Base-by-base conservation (phyloP, 2,797 vertebrate species). In the Mionectes olivaceus region DNA sequence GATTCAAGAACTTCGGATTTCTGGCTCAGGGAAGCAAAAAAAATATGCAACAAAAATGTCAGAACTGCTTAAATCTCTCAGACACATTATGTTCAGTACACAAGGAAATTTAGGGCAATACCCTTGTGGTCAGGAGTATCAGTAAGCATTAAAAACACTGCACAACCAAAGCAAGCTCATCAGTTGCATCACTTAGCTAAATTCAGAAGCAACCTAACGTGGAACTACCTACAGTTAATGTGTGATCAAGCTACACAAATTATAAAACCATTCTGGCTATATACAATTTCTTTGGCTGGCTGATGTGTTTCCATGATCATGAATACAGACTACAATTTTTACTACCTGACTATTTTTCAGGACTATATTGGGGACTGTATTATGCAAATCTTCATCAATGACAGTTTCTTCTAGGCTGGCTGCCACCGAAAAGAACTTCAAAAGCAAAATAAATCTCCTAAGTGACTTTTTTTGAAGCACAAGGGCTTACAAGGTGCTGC, bases 61-160 rank as follows among this genome's bases (percentile, higher is more conserved):
- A 87, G 41, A 81, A 81, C 50, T 73, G 39, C 55, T 92, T 79
- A 89, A 86, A 88, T 92, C 83, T 90, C 69, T 86, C 60, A 11
- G 53, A 64, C 4, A 82, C 50, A 47, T 55, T 68, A 61, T 46
- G 61, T 47, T 92, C 67, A 61, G 65, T 22, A 65, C 57, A 81
- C 25, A 78, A 59, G 50, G 69, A 90, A 94, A 95, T 91, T 79
- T 17, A 89, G 84, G 90, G 28, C 87, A 91, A 74, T 83, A 90
- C 55, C 39, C 73, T 76, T 41, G 65, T 71, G 86, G 61, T 64
- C 77, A 76, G 77, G 37, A 71, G 30, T 78, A 77, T 71, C 69
- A 78, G 61, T 19, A 46, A 75, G 49, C 33, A 56, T 19, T 60
- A 88, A 77, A 73, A 16, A 2, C 60, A 43, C 41, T 50, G 75